Evolutionary conservation across 2,888 invertebrate species (phyloP).

Genomic region (Cerastis rubricosa): DNA sequence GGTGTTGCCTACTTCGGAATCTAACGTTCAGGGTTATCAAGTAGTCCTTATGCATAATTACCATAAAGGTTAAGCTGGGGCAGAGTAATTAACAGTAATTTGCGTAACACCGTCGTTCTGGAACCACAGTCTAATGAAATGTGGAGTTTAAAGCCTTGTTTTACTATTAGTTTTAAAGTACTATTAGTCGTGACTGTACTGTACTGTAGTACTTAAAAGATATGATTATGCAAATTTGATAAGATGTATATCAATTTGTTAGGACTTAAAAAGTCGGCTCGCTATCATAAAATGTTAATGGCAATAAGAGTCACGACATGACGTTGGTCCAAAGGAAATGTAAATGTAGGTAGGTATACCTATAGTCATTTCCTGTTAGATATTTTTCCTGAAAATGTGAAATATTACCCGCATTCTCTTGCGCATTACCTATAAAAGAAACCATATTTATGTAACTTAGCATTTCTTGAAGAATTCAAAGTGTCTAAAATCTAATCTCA

Average conservation of each 20-base stretch:
- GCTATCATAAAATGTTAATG: conserved; percentile 2
- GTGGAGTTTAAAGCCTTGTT: conserved; percentile 24
- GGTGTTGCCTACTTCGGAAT: background rate
- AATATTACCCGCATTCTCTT: background rate
- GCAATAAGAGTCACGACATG: background rate
- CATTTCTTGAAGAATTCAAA: background rate
- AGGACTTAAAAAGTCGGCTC: background rate
- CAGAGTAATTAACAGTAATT: conserved; percentile 41
- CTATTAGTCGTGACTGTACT: conserved; percentile 25
- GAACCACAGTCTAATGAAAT: conserved; percentile 14
- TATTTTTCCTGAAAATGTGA: background rate
- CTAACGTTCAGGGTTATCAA: conserved; percentile 21
- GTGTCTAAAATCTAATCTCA: background rate
- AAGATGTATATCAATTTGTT: conserved; percentile 20
- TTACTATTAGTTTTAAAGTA: conserved; percentile 5
- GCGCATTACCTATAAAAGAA: background rate
- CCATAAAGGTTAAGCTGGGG: conserved; percentile 34
- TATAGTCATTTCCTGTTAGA: conserved; percentile 4
- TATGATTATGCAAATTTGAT: conserved; percentile 1
- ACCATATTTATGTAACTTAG: background rate
- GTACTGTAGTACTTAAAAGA: background rate
- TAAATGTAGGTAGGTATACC: background rate
- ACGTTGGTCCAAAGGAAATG: conserved; percentile 1
- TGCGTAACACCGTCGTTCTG: background rate
- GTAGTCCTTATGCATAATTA: conserved; percentile 16